Conservation (phyloP, 2,888 invertebrate genomes). For the Camptogramma bilineatum region DNA sequence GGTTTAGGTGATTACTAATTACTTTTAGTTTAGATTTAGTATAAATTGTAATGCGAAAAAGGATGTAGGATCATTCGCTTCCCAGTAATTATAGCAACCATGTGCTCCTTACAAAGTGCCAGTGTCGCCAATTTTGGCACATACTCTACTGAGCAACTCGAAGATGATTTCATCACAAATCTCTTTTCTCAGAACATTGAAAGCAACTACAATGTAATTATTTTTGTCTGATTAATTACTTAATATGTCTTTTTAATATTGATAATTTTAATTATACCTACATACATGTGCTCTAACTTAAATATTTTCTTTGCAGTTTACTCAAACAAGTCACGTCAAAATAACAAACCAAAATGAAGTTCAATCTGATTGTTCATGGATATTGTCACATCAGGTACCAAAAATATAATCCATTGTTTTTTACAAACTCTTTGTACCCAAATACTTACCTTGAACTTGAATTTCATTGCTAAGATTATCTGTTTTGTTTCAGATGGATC, state of each 20-base stretch:
- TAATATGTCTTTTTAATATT: background rate
- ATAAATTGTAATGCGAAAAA: slow-evolving; percentile 46
- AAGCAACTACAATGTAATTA: slow-evolving; percentile 22
- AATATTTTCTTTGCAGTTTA: slow-evolving; percentile 21
- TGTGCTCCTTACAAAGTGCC: slow-evolving; percentile 47
- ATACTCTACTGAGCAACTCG: slow-evolving; percentile 23
- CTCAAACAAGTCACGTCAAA: background rate
- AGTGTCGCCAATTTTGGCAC: slow-evolving; percentile 33
- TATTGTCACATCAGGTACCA: slow-evolving; percentile 20
- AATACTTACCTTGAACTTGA: background rate
- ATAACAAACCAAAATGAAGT: slow-evolving; percentile 20
- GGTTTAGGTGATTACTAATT: slow-evolving; percentile 50
- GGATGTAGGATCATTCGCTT: slow-evolving; percentile 46
- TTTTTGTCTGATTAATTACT: background rate
- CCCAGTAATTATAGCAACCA: slow-evolving; percentile 49
- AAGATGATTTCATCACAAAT: slow-evolving; percentile 31
- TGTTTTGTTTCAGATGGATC: slow-evolving; percentile 26
- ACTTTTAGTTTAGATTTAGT: slow-evolving; percentile 33
- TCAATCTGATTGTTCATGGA: slow-evolving; percentile 8
- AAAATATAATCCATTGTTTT: background rate
- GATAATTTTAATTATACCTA: background rate
- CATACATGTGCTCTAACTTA: background rate
- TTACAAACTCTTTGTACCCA: background rate
- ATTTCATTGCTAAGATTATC: background rate
- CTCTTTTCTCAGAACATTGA: slow-evolving; percentile 24